phyloP scores from a whole-genome alignment of 2,888 invertebrate species.

The Latrodectus hesperus region DNA sequence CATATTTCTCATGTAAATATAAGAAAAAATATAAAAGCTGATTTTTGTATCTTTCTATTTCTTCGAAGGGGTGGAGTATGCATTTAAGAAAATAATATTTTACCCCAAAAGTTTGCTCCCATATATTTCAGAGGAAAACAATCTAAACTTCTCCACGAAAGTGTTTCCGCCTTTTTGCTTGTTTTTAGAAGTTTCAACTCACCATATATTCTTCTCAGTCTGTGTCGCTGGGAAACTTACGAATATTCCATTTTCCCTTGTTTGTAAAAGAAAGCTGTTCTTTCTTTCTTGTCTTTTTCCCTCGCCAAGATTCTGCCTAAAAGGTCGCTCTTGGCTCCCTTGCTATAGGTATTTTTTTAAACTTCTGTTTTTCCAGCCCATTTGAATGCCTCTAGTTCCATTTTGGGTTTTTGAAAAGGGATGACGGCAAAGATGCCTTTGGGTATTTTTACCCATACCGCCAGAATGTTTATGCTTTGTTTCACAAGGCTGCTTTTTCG shows the following conservation, averaged over 20 bases:
- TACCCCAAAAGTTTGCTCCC: conserved; percentile 62
- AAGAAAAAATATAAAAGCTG: conserved; percentile 30
- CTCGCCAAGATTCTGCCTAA: conserved; percentile 21
- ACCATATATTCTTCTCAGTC: conserved; percentile 54
- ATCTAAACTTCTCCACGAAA: conserved; percentile 61
- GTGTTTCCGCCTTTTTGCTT: conserved; percentile 62
- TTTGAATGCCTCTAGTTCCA: conserved; percentile 47
- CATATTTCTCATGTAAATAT: background rate
- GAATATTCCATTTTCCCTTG: conserved; percentile 63
- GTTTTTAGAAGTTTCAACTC: conserved; percentile 65
- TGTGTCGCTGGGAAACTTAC: conserved; percentile 58
- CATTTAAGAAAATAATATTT: conserved; percentile 64
- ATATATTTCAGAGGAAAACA: conserved; percentile 62
- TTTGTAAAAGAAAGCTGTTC: conserved; percentile 46
- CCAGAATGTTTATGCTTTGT: conserved; percentile 53
- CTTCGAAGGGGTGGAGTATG: conserved; percentile 14
- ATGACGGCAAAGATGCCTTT: conserved; percentile 42
- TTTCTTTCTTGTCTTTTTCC: conserved; percentile 6
- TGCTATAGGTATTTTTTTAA: conserved; percentile 12
- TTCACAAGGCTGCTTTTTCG: conserved; percentile 22
- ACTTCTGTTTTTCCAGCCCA: conserved; percentile 51
- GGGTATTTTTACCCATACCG: conserved; percentile 48
- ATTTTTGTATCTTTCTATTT: conserved; percentile 42
- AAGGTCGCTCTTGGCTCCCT: conserved; percentile 44
- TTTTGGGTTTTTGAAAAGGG: conserved; percentile 43